Conservation (phyloP, 1,140 invertebrate species). For the Ptiloglossa arizonensis region DNA sequence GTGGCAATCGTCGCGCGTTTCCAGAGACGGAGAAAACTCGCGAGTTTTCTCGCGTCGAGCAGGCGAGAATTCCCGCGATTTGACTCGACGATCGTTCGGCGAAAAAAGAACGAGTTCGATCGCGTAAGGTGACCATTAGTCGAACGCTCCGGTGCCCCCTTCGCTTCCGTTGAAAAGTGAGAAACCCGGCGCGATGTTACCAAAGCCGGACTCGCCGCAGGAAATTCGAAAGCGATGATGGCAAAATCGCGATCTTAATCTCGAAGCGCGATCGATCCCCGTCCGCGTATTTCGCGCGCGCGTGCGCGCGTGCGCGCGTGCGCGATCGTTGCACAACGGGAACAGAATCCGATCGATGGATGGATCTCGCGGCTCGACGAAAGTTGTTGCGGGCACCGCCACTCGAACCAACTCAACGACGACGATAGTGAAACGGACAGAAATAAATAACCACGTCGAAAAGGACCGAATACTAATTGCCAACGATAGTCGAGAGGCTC, state of each 20-base stretch:
- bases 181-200: constrained; percentile 25
- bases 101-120: constrained; percentile 27
- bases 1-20: too few relatives aligned
- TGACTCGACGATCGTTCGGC: constrained; percentile 7
- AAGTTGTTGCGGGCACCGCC: too few relatives aligned
- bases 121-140: constrained; percentile 28
- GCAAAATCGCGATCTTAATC: constrained; percentile 29
- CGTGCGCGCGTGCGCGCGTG: too few relatives aligned
- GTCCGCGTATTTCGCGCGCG: too few relatives aligned
- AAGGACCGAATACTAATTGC: too few relatives aligned
- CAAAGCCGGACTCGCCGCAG: constrained; percentile 37
- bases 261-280: neutral
- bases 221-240: constrained; percentile 50
- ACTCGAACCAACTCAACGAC: too few relatives aligned
- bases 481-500: too few relatives aligned
- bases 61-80: neutral
- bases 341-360: neutral
- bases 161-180: constrained; percentile 39
- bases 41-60: neutral
- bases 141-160: constrained; percentile 1
- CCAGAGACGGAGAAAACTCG: too few relatives aligned
- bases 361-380: neutral
- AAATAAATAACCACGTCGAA: too few relatives aligned
- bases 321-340: too few relatives aligned
- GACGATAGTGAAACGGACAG: too few relatives aligned